A percentile compares a stretch with the other conserved stretches of the same genome.
Evolutionary conservation across 1,140 invertebrate genomes (phyloP).

Genomic region (Drosophila bipectinata): DNA sequence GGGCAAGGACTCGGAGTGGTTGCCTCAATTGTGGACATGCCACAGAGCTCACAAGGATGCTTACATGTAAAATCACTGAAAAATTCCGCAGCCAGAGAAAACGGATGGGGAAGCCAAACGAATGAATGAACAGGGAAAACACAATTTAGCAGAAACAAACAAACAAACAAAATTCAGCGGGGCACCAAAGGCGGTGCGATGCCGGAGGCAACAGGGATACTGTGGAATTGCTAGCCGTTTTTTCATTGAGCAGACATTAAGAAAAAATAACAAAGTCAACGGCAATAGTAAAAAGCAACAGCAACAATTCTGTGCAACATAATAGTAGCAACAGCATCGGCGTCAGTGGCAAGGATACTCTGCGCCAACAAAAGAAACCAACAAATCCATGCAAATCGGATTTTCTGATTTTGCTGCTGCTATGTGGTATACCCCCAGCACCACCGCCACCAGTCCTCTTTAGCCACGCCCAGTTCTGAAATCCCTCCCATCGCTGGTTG

Average conservation of each 20-base stretch:
- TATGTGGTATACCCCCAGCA: not conserved
- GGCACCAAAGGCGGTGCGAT: slow-evolving; percentile 60
- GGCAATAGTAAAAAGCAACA: slow-evolving; percentile 24
- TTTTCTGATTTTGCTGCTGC: slow-evolving; percentile 75
- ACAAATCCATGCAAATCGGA: slow-evolving; percentile 83
- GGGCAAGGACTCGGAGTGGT: slow-evolving; percentile 38
- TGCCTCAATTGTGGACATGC: slow-evolving; percentile 79
- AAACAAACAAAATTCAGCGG: slow-evolving; percentile 66
- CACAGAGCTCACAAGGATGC: slow-evolving; percentile 77
- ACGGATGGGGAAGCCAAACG: slow-evolving; percentile 53
- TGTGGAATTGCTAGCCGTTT: slow-evolving; percentile 28
- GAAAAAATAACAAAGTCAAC: slow-evolving; percentile 80
- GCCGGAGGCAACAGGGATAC: slow-evolving; percentile 22
- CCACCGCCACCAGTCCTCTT: not conserved
- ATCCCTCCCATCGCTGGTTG: not conserved
- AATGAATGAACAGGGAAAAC: slow-evolving; percentile 82
- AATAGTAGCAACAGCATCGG: slow-evolving; percentile 76
- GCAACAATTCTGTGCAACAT: slow-evolving; percentile 60
- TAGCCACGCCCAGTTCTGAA: not conserved
- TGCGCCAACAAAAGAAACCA: slow-evolving; percentile 78
- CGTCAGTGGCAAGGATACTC: slow-evolving; percentile 76
- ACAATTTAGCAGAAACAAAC: slow-evolving; percentile 80
- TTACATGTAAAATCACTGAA: slow-evolving; percentile 81
- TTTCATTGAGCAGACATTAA: slow-evolving; percentile 81
- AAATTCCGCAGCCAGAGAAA: slow-evolving; percentile 56